Evolutionary conservation across 2,888 invertebrate species (phyloP), one percentile per base, ranked within the genome.

Genomic region (Thymelicus lineola): DNA sequence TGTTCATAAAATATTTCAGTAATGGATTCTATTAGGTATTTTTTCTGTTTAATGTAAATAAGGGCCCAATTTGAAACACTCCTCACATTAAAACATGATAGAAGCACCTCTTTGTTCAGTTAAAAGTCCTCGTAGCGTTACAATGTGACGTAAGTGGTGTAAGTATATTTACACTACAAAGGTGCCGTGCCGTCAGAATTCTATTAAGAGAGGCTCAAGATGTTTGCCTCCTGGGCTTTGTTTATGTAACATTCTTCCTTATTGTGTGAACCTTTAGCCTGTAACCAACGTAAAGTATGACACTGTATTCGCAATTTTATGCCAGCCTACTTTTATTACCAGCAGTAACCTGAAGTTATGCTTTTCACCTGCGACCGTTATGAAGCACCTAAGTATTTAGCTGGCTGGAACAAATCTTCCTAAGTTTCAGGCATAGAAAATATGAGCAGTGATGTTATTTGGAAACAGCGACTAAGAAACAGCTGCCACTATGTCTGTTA

Each of bases 181-280:
- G 86, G 84, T 85, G 83, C 76, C 79, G 80, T 77, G 76, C 79
- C 80, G 85, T 86, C 86, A 84, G 83, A 86, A 89, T 88, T 87
- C 87, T 88, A 87, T 89, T 88, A 87, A 86, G 86, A 84, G 82
- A 82, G 85, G 83, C 87, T 86, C 84, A 85, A 86, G 82, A 83
- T 86, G 86, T 88, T 87, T 88, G 85, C 82, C 82, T 78, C 77
- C 71, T 75, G 78, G 83, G 80, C 80, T 81, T 84, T 85, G 84
- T 88, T 87, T 89, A 86, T 85, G 86, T 85, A 81, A 87, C 84
- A 83, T 86, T 84, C 82, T 85, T 84, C 83, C 83, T 82, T 85
- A 82, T 82, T 85, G 84, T 83, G 79, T 80, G 82, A 82, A 80
- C 79, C 80, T 80, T 75, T 79, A 77, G 71, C 71, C 38, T 67